Base-by-base conservation (phyloP, 2,113 vertebrate species). In the Chionis minor region DNA sequence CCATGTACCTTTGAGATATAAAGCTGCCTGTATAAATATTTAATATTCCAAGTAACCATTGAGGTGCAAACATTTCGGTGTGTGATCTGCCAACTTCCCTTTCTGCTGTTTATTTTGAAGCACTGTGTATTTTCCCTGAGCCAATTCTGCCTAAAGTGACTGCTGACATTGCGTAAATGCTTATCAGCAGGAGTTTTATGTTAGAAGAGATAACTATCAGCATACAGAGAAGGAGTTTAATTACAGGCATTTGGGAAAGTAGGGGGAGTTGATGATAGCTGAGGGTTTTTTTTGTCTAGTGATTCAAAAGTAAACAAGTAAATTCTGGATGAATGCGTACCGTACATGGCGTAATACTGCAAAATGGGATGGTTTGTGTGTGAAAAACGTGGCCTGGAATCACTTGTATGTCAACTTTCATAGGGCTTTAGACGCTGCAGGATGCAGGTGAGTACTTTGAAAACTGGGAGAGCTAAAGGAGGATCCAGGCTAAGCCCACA, bases 21-120 rank as follows among this genome's bases (percentile, higher is more conserved):
- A 92, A 96, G 86, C 63, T 96, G 88, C 87, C 81, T 95, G 4
- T 94, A 83, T 91, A 97, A 96, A 94, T 96, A 94, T 92, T 97
- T 92, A 79, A 88, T 95, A 88, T 87, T 89, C 69, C 58, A 83
- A 91, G 73, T 78, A 95, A 82, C 74, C 82, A 63, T 5, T 61
- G 87, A 86, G 91, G 86, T 95, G 92, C 87, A 92, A 95, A 92
- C 92, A 35, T 93, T 96, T 65, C 78, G 83, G 1, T 49, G 47
- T 59, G 23, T 91, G 45, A 78, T 86, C 56, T 93, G 91, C 82
- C 94, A 96, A 8, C 86, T 95, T 88, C 89, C 83, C 38, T 91
- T 92, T 38, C 89, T 93, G 56, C 74, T 94, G 81, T 95, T 94
- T 96, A 11, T 87, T 92, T 95, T 95, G 82, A 96, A 92, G 74